phyloP scores from a whole-genome alignment of 2,113 vertebrate genomes.

The Oncorhynchus tshawytscha region DNA sequence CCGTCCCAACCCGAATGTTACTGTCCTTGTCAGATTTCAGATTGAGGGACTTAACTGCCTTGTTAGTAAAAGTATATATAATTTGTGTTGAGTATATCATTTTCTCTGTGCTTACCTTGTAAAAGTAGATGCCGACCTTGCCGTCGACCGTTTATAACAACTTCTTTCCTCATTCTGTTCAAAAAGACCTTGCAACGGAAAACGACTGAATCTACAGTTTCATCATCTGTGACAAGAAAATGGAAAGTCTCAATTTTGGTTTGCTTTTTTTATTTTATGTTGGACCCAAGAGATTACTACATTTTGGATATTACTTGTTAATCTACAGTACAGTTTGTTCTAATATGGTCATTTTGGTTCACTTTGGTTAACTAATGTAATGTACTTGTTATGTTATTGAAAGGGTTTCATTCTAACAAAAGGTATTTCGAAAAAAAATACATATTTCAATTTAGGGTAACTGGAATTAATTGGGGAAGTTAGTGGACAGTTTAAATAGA shows the following conservation, averaged over 20 bases:
- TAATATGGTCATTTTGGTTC: too few species aligned
- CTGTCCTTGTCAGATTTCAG: neutral
- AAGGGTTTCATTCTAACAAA: neutral
- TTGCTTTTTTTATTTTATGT: neutral
- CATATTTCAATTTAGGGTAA: neutral
- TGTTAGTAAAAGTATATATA: slow-evolving; percentile 10
- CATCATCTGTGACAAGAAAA: slow-evolving; percentile 62
- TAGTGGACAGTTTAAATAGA: neutral
- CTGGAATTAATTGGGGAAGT: neutral
- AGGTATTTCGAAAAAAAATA: neutral
- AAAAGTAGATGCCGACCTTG: slow-evolving; percentile 41
- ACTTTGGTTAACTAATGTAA: neutral
- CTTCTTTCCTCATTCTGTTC: slow-evolving; percentile 68
- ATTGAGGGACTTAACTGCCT: neutral
- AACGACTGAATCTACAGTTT: slow-evolving; percentile 67
- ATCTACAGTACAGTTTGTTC: too few species aligned
- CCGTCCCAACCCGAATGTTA: neutral
- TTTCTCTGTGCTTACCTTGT: slow-evolving; percentile 62
- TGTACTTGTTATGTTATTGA: neutral
- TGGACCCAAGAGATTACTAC: too few species aligned
- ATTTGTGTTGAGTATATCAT: neutral
- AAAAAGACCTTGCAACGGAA: slow-evolving; percentile 71
- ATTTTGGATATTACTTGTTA: neutral
- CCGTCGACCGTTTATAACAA: slow-evolving; percentile 52
- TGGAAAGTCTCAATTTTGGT: slow-evolving; percentile 16